Percentiles rank a stretch among this genome's conserved stretches.
Evolutionary conservation across 2,797 vertebrate genomes (phyloP).

Genomic region (Anas flavirostris): DNA sequence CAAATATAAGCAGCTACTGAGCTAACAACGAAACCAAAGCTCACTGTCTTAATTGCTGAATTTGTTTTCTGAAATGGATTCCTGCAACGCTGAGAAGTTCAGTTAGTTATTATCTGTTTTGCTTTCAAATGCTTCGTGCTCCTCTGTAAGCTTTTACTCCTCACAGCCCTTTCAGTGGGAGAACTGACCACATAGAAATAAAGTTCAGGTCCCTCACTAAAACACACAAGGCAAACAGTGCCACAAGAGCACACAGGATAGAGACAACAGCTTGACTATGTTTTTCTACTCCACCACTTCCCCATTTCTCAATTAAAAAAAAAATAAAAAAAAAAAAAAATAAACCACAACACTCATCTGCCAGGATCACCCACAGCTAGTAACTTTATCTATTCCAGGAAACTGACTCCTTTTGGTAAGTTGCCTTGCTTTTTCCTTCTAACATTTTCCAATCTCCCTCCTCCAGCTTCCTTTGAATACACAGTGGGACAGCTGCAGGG

Average conservation of each 20-base stretch:
- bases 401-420: no score
- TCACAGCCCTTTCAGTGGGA: not conserved
- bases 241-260: fast-evolving
- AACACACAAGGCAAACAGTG: not conserved
- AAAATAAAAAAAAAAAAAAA: no score
- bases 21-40: not conserved
- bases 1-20: not conserved
- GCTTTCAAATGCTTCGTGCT: not conserved
- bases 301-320: not conserved
- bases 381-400: not conserved
- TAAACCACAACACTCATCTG: not conserved
- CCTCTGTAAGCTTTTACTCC: not conserved
- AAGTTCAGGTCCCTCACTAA: not conserved
- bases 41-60: not conserved
- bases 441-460: not conserved
- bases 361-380: not conserved
- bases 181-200: not conserved
- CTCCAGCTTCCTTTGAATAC: not conserved
- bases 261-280: not conserved
- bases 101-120: not conserved
- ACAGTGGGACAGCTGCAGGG: not conserved
- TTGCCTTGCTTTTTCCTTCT: not conserved
- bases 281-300: not conserved
- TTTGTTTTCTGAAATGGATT: not conserved
- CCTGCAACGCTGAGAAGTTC: fast-evolving